Percentiles rank a stretch among this genome's conserved stretches.
phyloP scores from a whole-genome alignment of 53 echinoderm and acorn worm genomes.

The Echinarachnius parma region DNA sequence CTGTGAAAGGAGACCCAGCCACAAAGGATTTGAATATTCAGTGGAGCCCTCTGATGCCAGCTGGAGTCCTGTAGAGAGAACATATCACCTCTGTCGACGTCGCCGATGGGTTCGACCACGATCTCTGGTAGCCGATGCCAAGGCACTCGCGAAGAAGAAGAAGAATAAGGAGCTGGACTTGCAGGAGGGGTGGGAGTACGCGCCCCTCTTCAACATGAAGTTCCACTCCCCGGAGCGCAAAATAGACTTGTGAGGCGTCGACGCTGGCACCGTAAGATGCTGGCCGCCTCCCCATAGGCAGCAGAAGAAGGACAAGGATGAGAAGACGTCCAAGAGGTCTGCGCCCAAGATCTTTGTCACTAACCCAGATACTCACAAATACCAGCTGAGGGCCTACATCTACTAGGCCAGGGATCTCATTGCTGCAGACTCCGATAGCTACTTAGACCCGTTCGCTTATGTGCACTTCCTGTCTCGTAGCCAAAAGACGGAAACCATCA shows the following conservation, averaged over 20 bases:
- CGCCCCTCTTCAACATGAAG: slow-evolving; percentile 95
- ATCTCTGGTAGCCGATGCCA: slow-evolving; percentile 75
- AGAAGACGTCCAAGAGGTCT: slow-evolving; percentile 39
- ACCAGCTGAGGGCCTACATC: slow-evolving; percentile 89
- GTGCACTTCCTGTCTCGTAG: slow-evolving; percentile 87
- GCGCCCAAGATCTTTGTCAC: slow-evolving; percentile 93
- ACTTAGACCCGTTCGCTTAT: slow-evolving; percentile 96
- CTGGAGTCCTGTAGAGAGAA: slow-evolving; percentile 86
- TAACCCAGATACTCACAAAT: slow-evolving; percentile 78
- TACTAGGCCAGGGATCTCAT: slow-evolving; percentile 89
- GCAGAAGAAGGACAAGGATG: slow-evolving; percentile 63
- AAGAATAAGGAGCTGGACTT: slow-evolving; percentile 72
- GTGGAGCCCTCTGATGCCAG: slow-evolving; percentile 76
- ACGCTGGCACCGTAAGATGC: slow-evolving; percentile 97
- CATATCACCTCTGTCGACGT: slow-evolving; percentile 96
- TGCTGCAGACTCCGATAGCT: slow-evolving; percentile 91
- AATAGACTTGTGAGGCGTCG: slow-evolving; percentile 96
- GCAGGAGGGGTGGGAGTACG: slow-evolving; percentile 90
- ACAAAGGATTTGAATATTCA: slow-evolving; percentile 89
- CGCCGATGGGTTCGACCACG: slow-evolving; percentile 91
- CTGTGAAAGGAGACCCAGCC: slow-evolving; percentile 84
- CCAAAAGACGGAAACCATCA: slow-evolving; percentile 80
- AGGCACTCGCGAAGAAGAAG: slow-evolving; percentile 78
- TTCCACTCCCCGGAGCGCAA: slow-evolving; percentile 91
- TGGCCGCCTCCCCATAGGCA: slow-evolving; percentile 88